Percentiles rank a stretch among this genome's conserved stretches.
phyloP scores from a whole-genome alignment of 1,140 invertebrate genomes.

The Brachionus rotundiformis region DNA sequence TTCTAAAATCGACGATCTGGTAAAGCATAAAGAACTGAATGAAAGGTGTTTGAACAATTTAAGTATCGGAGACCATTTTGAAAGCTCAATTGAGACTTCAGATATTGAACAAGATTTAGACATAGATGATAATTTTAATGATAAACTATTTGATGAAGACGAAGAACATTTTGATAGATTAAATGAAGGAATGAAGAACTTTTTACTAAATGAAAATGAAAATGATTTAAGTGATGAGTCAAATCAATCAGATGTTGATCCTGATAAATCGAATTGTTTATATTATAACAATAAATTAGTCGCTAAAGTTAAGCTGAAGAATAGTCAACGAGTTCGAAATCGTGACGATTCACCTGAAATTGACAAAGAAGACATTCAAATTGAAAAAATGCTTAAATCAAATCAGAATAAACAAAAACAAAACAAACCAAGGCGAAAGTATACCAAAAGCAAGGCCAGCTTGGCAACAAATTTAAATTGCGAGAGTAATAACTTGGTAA shows the following conservation, averaged over 20 bases:
- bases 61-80: neutral
- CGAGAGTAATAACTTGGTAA: conserved; percentile 24
- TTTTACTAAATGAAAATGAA: conserved; percentile 30
- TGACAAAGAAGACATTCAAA: conserved; percentile 16
- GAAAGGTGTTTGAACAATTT: neutral
- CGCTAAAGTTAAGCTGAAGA: conserved; percentile 18
- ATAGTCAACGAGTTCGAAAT: neutral
- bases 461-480: conserved; percentile 24
- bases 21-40: conserved; percentile 6
- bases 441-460: conserved; percentile 22
- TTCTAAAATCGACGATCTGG: neutral
- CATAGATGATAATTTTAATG: neutral
- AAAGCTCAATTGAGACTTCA: neutral
- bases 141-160: neutral
- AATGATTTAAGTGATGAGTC: neutral
- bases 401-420: neutral
- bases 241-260: neutral
- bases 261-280: neutral
- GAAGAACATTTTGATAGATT: conserved; percentile 22
- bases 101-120: neutral
- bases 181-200: neutral
- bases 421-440: conserved; percentile 15
- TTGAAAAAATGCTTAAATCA: neutral
- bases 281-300: conserved; percentile 21
- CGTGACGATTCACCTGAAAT: neutral